Base-by-base conservation (phyloP, 2,113 vertebrate species). In the Pachycephala philippinensis region DNA sequence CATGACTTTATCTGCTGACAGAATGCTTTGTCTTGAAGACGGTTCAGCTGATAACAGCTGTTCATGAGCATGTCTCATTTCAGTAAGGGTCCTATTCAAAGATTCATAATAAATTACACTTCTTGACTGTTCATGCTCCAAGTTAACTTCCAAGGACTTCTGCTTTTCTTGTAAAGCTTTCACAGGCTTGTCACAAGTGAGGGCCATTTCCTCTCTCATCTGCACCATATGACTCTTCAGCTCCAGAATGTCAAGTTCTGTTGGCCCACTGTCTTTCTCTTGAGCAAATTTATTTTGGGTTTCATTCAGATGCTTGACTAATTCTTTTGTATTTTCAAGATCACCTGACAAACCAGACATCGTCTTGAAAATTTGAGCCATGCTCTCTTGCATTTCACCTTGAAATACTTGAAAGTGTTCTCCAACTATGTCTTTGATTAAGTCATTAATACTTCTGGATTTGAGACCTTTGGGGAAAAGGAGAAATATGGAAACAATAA, bases 311-410 rank as follows among this genome's bases (percentile, higher is more conserved):
- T 91, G 84, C 50, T 75, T 97, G 70, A 98, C 89, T 54, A 93
- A 50, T 66, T 97, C 95, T 74, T 96, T 98, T 3, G 97, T 97
- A 49, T 87, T 98, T 97, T 98, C 97, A 65, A 98, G 96, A 27
- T 98, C 98, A 44, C 96, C 47, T 37, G 98, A 98, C 37, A 98
- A 76, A 63, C 87, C 91, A 44, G 98, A 98, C 37, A 98, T 27
- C 23, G 97, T 97, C 94, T 98, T 98, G 87, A 98, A 98, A 80
- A 98, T 87, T 3, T 98, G 97, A 37, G 97, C 97, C 30, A 97
- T 40, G 4, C 56, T 98, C 31, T 98, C 98, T 88, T 98, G 96
- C 69, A 97, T 96, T 69, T 97, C 97, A 52, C 35, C 87, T 93
- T 98, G 96, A 90, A 98, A 97, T 54, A 75, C 30, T 90, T 98